Conservation (phyloP, 92 coral and sea anemone species). For the Heliopora coerulea region DNA sequence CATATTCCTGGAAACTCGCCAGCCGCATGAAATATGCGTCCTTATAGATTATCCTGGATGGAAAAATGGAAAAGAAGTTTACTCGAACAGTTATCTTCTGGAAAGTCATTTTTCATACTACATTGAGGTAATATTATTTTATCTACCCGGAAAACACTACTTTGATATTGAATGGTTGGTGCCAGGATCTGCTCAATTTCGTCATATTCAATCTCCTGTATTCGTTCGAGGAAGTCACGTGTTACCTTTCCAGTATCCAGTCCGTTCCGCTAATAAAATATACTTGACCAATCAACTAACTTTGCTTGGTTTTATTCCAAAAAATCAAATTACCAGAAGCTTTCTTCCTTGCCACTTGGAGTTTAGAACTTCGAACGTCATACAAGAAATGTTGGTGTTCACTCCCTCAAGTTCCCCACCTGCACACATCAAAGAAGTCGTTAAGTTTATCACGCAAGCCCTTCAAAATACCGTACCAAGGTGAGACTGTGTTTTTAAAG, state of each 20-base stretch:
- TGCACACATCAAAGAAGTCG: not conserved
- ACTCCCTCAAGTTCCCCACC: slow-evolving; percentile 5
- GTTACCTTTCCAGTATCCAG: not conserved
- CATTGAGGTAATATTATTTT: not conserved
- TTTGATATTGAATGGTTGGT: slow-evolving; percentile 22
- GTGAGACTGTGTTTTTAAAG: too few relatives aligned
- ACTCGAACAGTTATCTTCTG: not conserved
- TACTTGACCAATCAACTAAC: not conserved
- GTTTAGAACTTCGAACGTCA: not conserved
- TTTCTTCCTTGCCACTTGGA: slow-evolving; percentile 1
- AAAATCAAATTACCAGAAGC: not conserved
- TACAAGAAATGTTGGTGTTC: not conserved
- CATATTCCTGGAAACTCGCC: not conserved
- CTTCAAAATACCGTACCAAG: slow-evolving; percentile 25
- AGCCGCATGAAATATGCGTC: not conserved
- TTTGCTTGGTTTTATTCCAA: slow-evolving; percentile 15
- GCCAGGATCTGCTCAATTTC: slow-evolving; percentile 22
- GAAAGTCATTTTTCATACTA: not conserved
- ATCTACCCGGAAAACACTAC: not conserved
- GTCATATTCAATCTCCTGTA: not conserved
- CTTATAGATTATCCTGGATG: not conserved
- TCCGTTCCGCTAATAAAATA: not conserved
- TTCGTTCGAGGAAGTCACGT: not conserved
- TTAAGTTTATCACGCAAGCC: not conserved
- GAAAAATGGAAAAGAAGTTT: not conserved